Base-by-base conservation (phyloP, 2,113 vertebrate species). In the Seriola dumerili region DNA sequence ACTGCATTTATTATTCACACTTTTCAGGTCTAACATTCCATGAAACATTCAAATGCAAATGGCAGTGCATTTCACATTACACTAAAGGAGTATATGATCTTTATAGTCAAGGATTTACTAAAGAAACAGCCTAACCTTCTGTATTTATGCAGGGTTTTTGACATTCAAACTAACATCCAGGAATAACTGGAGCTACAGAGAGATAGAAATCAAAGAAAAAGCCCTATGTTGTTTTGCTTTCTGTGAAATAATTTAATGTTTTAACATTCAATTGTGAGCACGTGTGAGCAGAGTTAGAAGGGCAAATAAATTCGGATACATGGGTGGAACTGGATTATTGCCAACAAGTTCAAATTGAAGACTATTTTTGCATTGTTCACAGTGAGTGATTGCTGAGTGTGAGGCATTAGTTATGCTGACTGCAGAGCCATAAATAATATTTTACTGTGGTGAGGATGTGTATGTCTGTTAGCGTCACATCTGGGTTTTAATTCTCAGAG, bases 371-470 rank as follows among this genome's bases (percentile, higher is more conserved):
- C 85, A 90, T 92, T 93, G 91, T 92, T 93, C 88, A 57, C 80
- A 77, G 87, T 90, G 90, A 93, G 73, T 80, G 92, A 90, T 81
- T 85, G 81, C 76, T 61, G 80, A 84, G 78, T 87, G 85, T 81
- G 89, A 79, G 83, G 87, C 91, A 90, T 93, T 83, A 86, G 88
- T 85, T 92, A 88, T 91, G 86, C 91, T 84, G 87, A 85, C 92
- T 91, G 90, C 80, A 14, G 88, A 72, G 78, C 92, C 90, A 90
- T 92, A 93, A 92, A 95, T 93, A 93, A 92, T 88, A 86, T 91
- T 93, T 85, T 76, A 89, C 87, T 80, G 78, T 87, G 75, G 88
- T 36, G 80, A 58, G 79, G 83, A 88, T 80, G 50, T 91, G 82
- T 85, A 86, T 90, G 86, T 91, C 72, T 86, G 83, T 88, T 82